These are phyloP conservation scores for Orthosia incerta DNA, from an alignment of 2,888 invertebrate genomes.

Conservation along the genomic window DNA sequence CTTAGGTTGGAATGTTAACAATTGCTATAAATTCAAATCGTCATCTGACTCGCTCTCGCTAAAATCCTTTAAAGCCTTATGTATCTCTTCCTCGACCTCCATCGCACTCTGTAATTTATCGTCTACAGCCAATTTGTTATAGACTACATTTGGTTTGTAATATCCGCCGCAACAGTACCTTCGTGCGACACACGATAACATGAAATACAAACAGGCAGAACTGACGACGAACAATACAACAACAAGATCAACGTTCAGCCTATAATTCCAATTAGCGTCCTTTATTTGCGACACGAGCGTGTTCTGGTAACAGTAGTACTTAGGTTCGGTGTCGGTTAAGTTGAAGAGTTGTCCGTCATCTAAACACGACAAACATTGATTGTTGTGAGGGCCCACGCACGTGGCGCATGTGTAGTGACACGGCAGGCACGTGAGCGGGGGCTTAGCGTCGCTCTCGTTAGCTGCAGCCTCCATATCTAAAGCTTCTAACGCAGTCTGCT, in stretches of 20 bases:
- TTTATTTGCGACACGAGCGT: constrained; percentile 84
- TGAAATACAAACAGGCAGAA: constrained; percentile 75
- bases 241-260: constrained; percentile 83
- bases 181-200: constrained; percentile 76
- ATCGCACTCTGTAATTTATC: constrained; percentile 83
- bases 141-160: constrained; percentile 81
- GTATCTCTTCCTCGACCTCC: constrained; percentile 86
- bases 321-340: constrained; percentile 81
- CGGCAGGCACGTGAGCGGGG: constrained; percentile 89
- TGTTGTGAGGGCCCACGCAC: constrained; percentile 93
- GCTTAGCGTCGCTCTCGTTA: constrained; percentile 68
- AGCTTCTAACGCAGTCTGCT: constrained; percentile 78
- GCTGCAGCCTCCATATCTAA: constrained; percentile 80
- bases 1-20: constrained; percentile 75
- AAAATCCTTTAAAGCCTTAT: constrained; percentile 82
- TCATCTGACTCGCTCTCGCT: constrained; percentile 87
- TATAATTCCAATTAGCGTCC: constrained; percentile 86
- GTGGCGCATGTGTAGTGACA: constrained; percentile 95
- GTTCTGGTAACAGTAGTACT: constrained; percentile 89
- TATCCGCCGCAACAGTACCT: constrained; percentile 77
- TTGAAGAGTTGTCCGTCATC: constrained; percentile 92
- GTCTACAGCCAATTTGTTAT: constrained; percentile 84
- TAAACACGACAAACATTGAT: constrained; percentile 93
- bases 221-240: constrained; percentile 79
- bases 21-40: constrained; percentile 84